These are phyloP conservation scores for Hemibagrus guttatus DNA, from an alignment of 2,797 vertebrate genomes.

Conservation along the genomic window DNA sequence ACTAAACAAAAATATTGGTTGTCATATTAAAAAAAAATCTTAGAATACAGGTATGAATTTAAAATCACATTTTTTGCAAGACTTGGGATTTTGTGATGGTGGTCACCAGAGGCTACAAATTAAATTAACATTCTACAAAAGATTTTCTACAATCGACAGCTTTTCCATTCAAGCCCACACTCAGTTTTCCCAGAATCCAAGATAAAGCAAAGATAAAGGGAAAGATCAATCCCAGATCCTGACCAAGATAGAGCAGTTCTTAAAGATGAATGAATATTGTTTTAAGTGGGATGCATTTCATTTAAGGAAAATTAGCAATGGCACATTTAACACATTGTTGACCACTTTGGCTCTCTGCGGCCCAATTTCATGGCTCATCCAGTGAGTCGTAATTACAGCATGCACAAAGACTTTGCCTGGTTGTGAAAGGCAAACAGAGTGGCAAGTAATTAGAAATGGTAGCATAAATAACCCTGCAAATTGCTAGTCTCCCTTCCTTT, in stretches of 20 bases:
- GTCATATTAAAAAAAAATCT: background rate
- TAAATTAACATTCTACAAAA: background rate
- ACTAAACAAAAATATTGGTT: background rate
- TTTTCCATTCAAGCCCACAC: conserved; percentile 32
- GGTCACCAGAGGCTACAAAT: background rate
- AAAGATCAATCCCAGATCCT: background rate
- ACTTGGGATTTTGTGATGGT: background rate
- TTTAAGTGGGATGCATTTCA: background rate
- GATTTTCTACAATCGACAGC: background rate
- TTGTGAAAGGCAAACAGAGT: conserved; percentile 62
- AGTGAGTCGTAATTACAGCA: conserved; percentile 68
- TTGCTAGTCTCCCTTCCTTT: background rate
- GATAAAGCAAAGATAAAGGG: too few relatives aligned
- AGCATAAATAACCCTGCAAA: background rate
- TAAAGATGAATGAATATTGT: background rate
- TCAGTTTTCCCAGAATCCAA: too few relatives aligned
- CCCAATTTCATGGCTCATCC: conserved; percentile 57
- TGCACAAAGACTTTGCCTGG: conserved; percentile 53
- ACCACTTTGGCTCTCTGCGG: conserved; percentile 6
- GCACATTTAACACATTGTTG: conserved; percentile 22
- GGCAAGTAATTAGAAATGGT: conserved; percentile 27
- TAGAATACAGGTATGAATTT: background rate
- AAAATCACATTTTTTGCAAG: background rate
- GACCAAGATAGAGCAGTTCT: background rate
- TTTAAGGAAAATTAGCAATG: conserved; percentile 17